Evolutionary conservation across 2,113 vertebrate genomes (phyloP), one percentile per base, ranked within the genome.

Genomic region (Polyodon spathula): DNA sequence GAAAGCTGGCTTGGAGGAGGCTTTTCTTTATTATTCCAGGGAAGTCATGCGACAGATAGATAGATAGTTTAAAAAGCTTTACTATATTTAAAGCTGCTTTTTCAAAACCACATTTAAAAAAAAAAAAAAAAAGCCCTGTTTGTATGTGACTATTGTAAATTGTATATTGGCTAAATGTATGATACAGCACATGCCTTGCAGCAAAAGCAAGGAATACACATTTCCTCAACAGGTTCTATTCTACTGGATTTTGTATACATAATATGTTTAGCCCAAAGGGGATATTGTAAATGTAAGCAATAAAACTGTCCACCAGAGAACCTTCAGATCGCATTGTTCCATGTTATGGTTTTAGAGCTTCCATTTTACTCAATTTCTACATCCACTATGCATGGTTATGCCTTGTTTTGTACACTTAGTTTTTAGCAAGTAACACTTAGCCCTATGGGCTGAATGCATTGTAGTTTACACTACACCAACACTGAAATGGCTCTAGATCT

Each of bases 401-500:
- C 14, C 14, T 46, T 46, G 14, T 14, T 46, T 8, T 46, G 44
- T 10, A 46, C 44, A 46, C 44, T 46, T 46, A 10, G 44, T 3
- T 37, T 55, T n/a, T 55, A 37, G 53, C 53, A 37, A 55, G 6
- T 8, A 37, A 8, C 6, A 55, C 27, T 55, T 37, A 5, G 53
- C 53, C 53, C 53, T 55, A 55, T 27, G 17, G 53, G 16, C 11
- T 16, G 53, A 37, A 12, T 55, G 53, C 17, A 27, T 55, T 55
- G 40, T 15, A 17, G 40, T n/a, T 40, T 51, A 4, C 10, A 54
- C 53, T 55, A 17, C 8, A 14, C 61, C 62, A 56, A 48, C 17
- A 55, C 40, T 43, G 44, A 63, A 56, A 39, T 56, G 55, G 44
- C 59, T 48, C 51, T 40, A 37, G 40, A 58, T 53, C 51, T 42